phyloP scores from a whole-genome alignment of 1,140 invertebrate genomes.

The Myzus persicae region DNA sequence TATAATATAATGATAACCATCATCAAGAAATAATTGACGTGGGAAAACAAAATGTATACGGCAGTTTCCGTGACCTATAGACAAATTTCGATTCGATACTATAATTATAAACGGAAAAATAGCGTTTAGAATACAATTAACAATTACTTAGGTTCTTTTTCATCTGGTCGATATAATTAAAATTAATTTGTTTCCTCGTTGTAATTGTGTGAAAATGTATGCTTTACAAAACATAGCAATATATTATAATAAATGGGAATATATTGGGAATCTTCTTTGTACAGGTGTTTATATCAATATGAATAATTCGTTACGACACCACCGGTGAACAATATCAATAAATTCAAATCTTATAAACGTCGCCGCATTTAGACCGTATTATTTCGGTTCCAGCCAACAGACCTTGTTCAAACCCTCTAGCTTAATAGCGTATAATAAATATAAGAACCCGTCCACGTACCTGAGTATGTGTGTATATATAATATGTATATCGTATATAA shows the following conservation, averaged over 20 bases:
- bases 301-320: neutral
- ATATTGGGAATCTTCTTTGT: neutral
- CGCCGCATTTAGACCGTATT: neutral
- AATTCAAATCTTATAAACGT: constrained; percentile 10
- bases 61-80: neutral
- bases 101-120: neutral
- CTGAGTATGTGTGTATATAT: neutral
- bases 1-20: constrained; percentile 24
- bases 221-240: neutral
- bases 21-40: constrained; percentile 46
- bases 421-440: constrained; percentile 37
- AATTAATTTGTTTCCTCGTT: neutral
- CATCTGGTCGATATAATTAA: neutral
- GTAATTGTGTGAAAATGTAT: neutral
- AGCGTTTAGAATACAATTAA: neutral
- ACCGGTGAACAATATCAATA: neutral
- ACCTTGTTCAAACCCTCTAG: constrained; percentile 37
- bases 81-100: neutral
- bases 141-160: neutral
- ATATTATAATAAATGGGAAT: neutral
- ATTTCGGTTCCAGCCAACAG: neutral
- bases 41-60: constrained; percentile 3
- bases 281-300: neutral
- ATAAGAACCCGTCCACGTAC: neutral
- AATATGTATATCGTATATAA: too few species aligned